Conservation (phyloP, 2,113 vertebrate genomes). For the Sterna hirundo region DNA sequence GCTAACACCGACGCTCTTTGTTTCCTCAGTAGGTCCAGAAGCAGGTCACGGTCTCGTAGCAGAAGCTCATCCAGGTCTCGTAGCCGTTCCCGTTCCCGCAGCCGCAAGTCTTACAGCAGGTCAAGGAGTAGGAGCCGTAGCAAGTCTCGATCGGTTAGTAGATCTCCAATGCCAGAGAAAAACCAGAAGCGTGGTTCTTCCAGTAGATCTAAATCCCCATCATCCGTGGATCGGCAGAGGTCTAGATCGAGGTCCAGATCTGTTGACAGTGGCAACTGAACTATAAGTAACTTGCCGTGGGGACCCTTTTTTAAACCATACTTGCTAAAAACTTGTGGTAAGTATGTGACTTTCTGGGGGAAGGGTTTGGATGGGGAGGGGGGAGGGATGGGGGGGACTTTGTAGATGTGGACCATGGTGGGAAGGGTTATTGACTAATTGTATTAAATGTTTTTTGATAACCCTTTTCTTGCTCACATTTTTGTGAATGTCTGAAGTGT, state of each 20-base stretch:
- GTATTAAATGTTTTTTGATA: slow-evolving; percentile 85
- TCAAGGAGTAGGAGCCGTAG: slow-evolving; percentile 83
- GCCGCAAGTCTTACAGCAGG: slow-evolving; percentile 85
- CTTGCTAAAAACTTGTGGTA: slow-evolving; percentile 82
- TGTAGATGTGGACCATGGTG: slow-evolving; percentile 80
- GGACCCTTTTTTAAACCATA: slow-evolving; percentile 76
- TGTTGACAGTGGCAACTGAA: slow-evolving; percentile 90
- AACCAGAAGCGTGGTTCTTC: slow-evolving; percentile 82
- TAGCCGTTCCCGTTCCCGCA: slow-evolving; percentile 85
- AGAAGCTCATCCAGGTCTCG: slow-evolving; percentile 88
- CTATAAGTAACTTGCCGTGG: slow-evolving; percentile 70
- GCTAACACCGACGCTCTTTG: neutral
- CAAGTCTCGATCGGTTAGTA: slow-evolving; percentile 82
- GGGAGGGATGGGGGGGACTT: slow-evolving; percentile 60
- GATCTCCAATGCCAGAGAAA: slow-evolving; percentile 84
- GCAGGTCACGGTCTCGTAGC: slow-evolving; percentile 88
- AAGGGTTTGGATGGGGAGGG: slow-evolving; percentile 48
- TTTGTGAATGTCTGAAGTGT: slow-evolving; percentile 82
- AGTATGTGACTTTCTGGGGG: slow-evolving; percentile 78
- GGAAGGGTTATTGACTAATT: slow-evolving; percentile 76
- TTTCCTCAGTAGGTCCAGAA: slow-evolving; percentile 82
- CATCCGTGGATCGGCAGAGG: slow-evolving; percentile 81
- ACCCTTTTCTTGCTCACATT: slow-evolving; percentile 78
- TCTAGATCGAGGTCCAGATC: slow-evolving; percentile 86
- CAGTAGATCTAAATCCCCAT: slow-evolving; percentile 81